Conservation (phyloP, 2,797 vertebrate genomes). For the Pampus argenteus region DNA sequence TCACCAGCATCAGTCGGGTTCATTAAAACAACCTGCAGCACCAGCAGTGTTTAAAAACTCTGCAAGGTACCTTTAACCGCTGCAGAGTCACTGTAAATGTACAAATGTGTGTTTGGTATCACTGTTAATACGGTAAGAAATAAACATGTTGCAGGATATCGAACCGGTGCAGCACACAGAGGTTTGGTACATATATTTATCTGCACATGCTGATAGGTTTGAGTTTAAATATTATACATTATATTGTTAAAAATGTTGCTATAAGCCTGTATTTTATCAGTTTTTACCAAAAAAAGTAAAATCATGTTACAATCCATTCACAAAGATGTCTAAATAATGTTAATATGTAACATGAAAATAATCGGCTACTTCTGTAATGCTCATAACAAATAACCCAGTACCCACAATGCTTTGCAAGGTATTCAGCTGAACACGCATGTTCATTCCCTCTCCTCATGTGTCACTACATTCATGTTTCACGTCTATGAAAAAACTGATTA, state of each 20-base stretch:
- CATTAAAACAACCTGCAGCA: not conserved
- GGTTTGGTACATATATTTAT: not conserved
- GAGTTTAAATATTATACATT: no score
- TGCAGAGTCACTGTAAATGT: not conserved
- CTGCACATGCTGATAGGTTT: not conserved
- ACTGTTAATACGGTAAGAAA: not conserved
- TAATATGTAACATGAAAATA: not conserved
- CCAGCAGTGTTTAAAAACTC: not conserved
- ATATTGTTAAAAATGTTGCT: not conserved
- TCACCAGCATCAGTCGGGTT: not conserved
- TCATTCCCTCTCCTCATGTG: constrained; percentile 32
- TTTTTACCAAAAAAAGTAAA: not conserved
- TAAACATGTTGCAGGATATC: not conserved
- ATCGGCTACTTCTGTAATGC: not conserved
- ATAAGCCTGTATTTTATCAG: not conserved
- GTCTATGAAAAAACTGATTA: constrained; percentile 15
- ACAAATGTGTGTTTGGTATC: not conserved
- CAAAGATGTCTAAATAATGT: not conserved
- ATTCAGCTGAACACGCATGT: constrained; percentile 23
- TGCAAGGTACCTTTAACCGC: not conserved
- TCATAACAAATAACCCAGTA: constrained; percentile 13
- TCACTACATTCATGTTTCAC: constrained; percentile 12
- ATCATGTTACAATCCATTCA: not conserved
- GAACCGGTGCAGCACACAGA: not conserved
- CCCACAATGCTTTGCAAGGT: constrained; percentile 43